These are phyloP conservation scores for Drosophila bunnanda DNA, from an alignment of 2,888 invertebrate genomes.

Conservation along the genomic window DNA sequence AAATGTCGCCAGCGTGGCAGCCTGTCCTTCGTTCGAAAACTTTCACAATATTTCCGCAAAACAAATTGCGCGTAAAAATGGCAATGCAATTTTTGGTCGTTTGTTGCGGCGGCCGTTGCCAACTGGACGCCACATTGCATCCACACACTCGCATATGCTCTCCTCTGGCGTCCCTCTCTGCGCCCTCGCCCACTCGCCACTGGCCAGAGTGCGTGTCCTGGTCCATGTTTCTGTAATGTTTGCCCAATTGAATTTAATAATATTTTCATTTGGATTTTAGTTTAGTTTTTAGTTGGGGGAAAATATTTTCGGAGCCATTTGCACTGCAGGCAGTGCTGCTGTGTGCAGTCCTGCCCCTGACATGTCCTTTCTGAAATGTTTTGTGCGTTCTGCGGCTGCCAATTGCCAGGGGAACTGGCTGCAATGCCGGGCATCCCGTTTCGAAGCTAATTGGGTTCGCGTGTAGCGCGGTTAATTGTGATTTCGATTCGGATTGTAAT, in stretches of 20 bases:
- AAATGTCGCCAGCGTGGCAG: slow-evolving; percentile 78
- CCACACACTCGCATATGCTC: slow-evolving; percentile 62
- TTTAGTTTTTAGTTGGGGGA: slow-evolving; percentile 68
- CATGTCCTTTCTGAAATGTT: slow-evolving; percentile 61
- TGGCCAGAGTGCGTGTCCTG: slow-evolving; percentile 50
- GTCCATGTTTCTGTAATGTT: slow-evolving; percentile 76
- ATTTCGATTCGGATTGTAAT: slow-evolving; percentile 25
- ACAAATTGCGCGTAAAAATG: slow-evolving; percentile 80
- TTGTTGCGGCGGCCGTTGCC: slow-evolving; percentile 81
- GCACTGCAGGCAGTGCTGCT: slow-evolving; percentile 29
- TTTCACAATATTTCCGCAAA: slow-evolving; percentile 78
- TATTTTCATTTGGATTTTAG: slow-evolving; percentile 81
- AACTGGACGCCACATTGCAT: slow-evolving; percentile 80
- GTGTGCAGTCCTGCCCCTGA: slow-evolving; percentile 21
- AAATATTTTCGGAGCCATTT: slow-evolving; percentile 69
- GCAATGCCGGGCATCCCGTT: slow-evolving; percentile 10
- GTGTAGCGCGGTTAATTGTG: slow-evolving; percentile 42
- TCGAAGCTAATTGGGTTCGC: slow-evolving; percentile 47
- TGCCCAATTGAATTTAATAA: slow-evolving; percentile 82
- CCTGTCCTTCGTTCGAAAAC: slow-evolving; percentile 65
- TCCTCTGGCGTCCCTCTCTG: background rate
- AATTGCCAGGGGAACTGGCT: slow-evolving; percentile 57
- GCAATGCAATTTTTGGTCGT: slow-evolving; percentile 81
- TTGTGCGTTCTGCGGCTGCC: slow-evolving; percentile 68
- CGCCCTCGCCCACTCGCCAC: background rate